Base-by-base conservation (phyloP, 2,888 invertebrate genomes). In the Carabus problematicus region DNA sequence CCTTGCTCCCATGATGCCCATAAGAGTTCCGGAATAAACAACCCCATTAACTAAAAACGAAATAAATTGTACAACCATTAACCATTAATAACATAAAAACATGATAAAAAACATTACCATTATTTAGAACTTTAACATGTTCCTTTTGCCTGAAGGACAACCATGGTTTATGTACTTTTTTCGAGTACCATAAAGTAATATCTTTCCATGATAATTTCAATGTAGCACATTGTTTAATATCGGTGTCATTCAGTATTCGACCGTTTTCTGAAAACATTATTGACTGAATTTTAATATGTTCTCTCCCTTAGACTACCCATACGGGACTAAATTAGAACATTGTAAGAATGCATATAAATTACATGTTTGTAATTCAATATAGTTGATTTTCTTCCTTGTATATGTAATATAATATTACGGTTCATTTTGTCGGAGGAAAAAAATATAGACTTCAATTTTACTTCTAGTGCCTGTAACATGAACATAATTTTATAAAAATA, bases 1-100 rank as follows among this genome's bases (percentile, higher is more conserved):
- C 89, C 90, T 90, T 72, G 88, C 85, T 49, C 92, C 92, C 85
- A 92, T 86, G 73, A 92, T 85, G n/a, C 91, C 91, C 72, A 90
- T 87, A 73, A 92, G 82, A 76, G 87, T 88, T 55, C 91, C 91
- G 8, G 90, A 89, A 70, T 87, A 84, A 39, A 88, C 86, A 68
- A 86, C 82, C 40, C 92, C 92, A 80, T 85, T 90, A 19, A 91
- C 91, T 91, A 82, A 64, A 85, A 85, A 77, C 12, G 1, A 18
- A 16, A 19, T 55, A 16, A 59, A 41, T 6, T 29, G 29, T 29
- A 52, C 8, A 49, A 0, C 2, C 8, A n/a, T 9, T n/a, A 52
- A 9, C 18, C 19, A 52, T 52, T 9, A 52, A 18, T 12, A 12
- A 47, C 12, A 47, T n/a, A n/a, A 6, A 29, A 2, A 6, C 29